phyloP scores from a whole-genome alignment of 1,140 invertebrate genomes.

The Rhizoglyphus robini region DNA sequence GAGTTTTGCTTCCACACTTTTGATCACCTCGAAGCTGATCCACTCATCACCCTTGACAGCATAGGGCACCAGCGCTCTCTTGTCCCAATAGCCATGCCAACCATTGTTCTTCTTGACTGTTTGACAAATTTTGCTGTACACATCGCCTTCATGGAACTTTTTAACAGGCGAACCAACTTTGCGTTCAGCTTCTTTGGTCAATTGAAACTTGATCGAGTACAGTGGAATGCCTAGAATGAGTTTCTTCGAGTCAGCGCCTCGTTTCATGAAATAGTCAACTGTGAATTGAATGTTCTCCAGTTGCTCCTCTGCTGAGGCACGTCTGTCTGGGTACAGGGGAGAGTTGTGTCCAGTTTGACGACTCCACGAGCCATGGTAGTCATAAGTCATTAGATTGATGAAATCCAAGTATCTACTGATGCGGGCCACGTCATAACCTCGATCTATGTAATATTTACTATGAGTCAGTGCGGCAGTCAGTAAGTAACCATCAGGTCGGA shows the following conservation, averaged over 20 bases:
- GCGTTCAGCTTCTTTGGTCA: conserved; percentile 44
- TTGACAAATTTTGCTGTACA: not conserved
- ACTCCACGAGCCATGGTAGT: conserved; percentile 77
- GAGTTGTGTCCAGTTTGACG: conserved; percentile 37
- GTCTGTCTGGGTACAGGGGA: conserved; percentile 33
- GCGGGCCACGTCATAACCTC: conserved; percentile 57
- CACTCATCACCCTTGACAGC: not conserved
- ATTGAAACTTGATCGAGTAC: conserved; percentile 50
- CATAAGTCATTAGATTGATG: conserved; percentile 58
- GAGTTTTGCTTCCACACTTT: conserved; percentile 24
- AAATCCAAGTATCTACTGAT: conserved; percentile 57
- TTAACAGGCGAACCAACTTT: conserved; percentile 33
- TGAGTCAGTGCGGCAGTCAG: conserved; percentile 44
- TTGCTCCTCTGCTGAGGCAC: conserved; percentile 36
- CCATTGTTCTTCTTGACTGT: not conserved
- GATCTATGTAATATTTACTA: conserved; percentile 39
- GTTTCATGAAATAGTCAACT: conserved; percentile 66
- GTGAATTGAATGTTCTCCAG: conserved; percentile 47
- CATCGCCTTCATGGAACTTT: not conserved
- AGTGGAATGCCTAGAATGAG: conserved; percentile 61
- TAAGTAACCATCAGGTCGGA: conserved; percentile 36
- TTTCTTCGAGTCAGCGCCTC: conserved; percentile 58
- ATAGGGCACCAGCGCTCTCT: not conserved
- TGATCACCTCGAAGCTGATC: not conserved
- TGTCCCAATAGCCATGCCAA: not conserved